Base-by-base conservation (phyloP, 64 coral and sea anemone species). In the Catalaphyllia jardinei region DNA sequence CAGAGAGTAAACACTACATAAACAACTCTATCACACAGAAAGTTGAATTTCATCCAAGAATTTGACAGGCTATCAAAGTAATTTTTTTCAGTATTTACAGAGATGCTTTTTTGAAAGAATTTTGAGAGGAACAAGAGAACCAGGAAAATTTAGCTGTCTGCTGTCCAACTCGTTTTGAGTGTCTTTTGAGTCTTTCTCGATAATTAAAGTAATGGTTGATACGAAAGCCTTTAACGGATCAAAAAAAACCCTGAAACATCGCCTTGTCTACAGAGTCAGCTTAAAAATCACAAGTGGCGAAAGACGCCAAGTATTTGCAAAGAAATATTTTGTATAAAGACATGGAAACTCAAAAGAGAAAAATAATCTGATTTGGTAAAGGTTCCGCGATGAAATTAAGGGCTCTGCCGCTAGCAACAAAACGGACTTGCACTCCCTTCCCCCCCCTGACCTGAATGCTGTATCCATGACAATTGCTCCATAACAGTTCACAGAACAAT, bases 401-500 rank as follows among this genome's bases (percentile, higher is more conserved):
- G 22, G 8, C 10, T 67, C 64, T 67, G 9, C 6, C 10, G 65
- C 65, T 29, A 27, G 7, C 20, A 11, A 11, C 22, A 8, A 25
- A 24, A 4, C n/a, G 9, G 9, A 10, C 20, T 11, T 4, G 22
- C 22, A 11, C 4, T 27, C 6, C 65, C 65, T 0, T 13, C 62
- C 81, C 59, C n/a, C 79, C 81, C 81, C 62, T 38, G 79, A 71
- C 10, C 31, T 42, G 10, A 71, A 28, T 29, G 11, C 38, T 25
- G 81, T 85, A 71, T 28, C 81, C 81, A 85, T 85, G 63, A 71
- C 81, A 85, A 85, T 85, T 51, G 31, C 8, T 24, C 29, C 80
- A 65, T 54, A 79, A 79, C 76, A 79, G 76, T 52, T 55, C 4
- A 8, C 13, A 18, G 76, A 83, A 83, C 80, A 83, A 83, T 67